phyloP scores from a whole-genome alignment of 2,888 invertebrate species.

The Drosophila borborema region DNA sequence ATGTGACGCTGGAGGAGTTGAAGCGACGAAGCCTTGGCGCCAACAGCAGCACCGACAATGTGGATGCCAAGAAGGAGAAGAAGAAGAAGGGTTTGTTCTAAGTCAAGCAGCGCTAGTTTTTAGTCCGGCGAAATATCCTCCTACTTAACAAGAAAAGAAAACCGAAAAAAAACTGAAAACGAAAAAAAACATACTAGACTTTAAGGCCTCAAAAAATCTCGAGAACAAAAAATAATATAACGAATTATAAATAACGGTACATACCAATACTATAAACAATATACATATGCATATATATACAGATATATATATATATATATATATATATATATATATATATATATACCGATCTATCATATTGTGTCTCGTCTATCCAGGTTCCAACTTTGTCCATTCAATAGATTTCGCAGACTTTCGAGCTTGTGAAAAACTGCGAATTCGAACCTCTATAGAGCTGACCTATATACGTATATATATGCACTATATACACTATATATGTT shows the following conservation, averaged over 20 bases:
- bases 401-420: slow-evolving; percentile 19
- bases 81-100: slow-evolving; percentile 84
- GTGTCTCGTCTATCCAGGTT: slow-evolving; percentile 16
- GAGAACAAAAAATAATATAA: slow-evolving; percentile 69
- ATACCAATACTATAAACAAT: slow-evolving; percentile 37
- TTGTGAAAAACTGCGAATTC: slow-evolving; percentile 9
- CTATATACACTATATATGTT: not conserved
- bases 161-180: slow-evolving; percentile 3
- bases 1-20: slow-evolving; percentile 95
- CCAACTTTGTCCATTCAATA: slow-evolving; percentile 13
- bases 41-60: slow-evolving; percentile 88
- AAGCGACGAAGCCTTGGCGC: slow-evolving; percentile 94
- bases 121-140: slow-evolving; percentile 30
- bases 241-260: slow-evolving; percentile 56
- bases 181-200: slow-evolving; percentile 11
- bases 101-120: slow-evolving; percentile 56
- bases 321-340: slow-evolving; percentile 10
- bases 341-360: not conserved
- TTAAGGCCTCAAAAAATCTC: slow-evolving; percentile 70
- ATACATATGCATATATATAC: slow-evolving; percentile 8
- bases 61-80: slow-evolving; percentile 83
- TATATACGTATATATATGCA: not conserved
- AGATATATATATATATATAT: not conserved
- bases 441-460: slow-evolving; percentile 3
- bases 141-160: slow-evolving; percentile 29